Evolutionary conservation across 2,888 invertebrate genomes (phyloP).

Genomic region (Melanchra persicariae): DNA sequence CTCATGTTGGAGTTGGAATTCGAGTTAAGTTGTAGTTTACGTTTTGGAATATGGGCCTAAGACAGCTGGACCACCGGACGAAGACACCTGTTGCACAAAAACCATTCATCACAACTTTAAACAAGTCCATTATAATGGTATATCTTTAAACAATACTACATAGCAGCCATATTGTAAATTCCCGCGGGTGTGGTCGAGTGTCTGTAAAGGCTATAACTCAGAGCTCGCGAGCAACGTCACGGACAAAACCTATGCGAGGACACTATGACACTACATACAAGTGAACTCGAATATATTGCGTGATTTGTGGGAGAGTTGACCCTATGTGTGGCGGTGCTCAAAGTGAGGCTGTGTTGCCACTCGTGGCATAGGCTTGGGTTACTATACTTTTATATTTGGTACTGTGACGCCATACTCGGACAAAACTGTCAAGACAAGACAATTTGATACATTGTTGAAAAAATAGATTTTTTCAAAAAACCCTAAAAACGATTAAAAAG

Average conservation of each 20-base stretch:
- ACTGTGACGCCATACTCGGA: not conserved
- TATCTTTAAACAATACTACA: constrained; percentile 26
- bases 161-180: constrained; percentile 52
- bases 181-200: constrained; percentile 42
- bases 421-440: not conserved
- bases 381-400: not conserved
- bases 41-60: no score
- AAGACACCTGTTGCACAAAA: not conserved
- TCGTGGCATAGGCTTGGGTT: not conserved
- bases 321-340: constrained; percentile 25
- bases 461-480: no score
- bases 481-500: no score
- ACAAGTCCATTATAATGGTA: constrained; percentile 20
- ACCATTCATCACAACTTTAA: not conserved
- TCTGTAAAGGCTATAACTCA: constrained; percentile 54
- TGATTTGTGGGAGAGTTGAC: constrained; percentile 50
- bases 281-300: constrained; percentile 56
- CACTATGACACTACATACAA: constrained; percentile 52
- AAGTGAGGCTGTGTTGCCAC: constrained; percentile 29
- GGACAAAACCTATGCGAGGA: constrained; percentile 57
- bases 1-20: no score
- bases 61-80: no score
- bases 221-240: constrained; percentile 52
- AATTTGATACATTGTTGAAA: no score
- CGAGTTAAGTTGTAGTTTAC: no score